Evolutionary conservation across 2,888 invertebrate genomes (phyloP).

Genomic region (Drosophila paramelanica): DNA sequence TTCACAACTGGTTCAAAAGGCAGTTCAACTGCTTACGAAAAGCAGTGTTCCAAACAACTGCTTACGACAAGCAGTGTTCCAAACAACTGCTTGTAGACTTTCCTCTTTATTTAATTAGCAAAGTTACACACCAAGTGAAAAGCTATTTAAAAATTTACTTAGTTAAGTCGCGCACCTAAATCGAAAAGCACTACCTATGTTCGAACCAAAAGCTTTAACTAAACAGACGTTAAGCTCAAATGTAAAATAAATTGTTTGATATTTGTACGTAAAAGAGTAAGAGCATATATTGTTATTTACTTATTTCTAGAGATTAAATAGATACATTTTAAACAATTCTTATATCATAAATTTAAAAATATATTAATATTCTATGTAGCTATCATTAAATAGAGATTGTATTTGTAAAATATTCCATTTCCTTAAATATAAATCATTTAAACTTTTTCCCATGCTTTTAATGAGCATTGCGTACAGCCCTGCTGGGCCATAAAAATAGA

Average conservation of each 20-base stretch:
- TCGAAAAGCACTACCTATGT: not conserved
- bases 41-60: not conserved
- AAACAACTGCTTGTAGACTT: not conserved
- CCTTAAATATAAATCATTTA: not conserved
- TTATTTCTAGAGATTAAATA: not conserved
- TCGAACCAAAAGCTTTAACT: not conserved
- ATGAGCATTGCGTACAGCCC: constrained; percentile 2
- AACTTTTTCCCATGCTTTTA: not conserved
- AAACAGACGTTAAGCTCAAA: not conserved
- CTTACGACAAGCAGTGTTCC: not conserved
- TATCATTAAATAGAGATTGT: not conserved
- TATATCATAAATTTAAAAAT: not conserved
- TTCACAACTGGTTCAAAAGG: not conserved
- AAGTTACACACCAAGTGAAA: not conserved
- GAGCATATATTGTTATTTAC: not conserved
- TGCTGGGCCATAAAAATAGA: constrained; percentile 47
- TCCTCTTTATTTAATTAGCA: not conserved
- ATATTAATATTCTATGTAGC: not conserved
- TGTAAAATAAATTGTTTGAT: not conserved
- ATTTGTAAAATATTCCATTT: too few species aligned
- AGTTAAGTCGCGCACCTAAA: not conserved
- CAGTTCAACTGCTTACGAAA: not conserved
- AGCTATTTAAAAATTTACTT: accelerated
- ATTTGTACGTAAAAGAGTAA: not conserved
- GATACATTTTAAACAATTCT: not conserved